These are phyloP conservation scores for Uropetala carovei DNA, from an alignment of 2,888 invertebrate species.

Conservation along the genomic window DNA sequence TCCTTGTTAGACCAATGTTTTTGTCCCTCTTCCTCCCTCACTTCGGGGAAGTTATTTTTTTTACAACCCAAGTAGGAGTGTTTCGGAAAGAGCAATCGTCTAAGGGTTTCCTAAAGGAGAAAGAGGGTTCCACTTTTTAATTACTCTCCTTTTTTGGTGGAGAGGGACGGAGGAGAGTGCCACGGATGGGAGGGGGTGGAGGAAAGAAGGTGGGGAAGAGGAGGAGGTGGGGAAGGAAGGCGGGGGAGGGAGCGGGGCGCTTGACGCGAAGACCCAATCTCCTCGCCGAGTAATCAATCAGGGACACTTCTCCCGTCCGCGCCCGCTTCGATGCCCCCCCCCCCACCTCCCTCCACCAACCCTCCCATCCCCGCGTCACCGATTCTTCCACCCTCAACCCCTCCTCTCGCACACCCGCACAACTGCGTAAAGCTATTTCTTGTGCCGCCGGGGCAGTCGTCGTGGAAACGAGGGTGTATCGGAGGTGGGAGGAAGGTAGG, in stretches of 20 bases:
- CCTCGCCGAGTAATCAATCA: constrained; percentile 56
- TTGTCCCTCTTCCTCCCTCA: background rate
- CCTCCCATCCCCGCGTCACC: background rate
- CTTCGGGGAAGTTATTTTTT: background rate
- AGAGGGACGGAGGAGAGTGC: background rate
- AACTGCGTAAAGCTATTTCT: constrained; percentile 60
- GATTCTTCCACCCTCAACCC: background rate
- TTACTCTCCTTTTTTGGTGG: constrained; percentile 31
- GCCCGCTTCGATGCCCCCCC: constrained; percentile 34
- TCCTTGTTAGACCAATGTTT: background rate
- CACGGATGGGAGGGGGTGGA: background rate
- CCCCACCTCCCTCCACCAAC: background rate
- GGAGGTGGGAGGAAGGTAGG: constrained; percentile 1
- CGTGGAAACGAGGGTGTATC: background rate
- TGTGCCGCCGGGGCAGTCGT: background rate
- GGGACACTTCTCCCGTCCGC: constrained; percentile 47
- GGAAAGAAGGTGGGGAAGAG: background rate
- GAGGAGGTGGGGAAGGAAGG: constrained; percentile 2
- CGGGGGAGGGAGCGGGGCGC: background rate
- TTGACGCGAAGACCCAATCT: constrained; percentile 57
- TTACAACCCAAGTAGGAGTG: background rate
- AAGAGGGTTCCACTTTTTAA: constrained; percentile 12
- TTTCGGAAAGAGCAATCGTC: background rate
- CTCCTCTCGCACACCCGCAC: background rate
- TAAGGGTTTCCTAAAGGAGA: background rate